Conservation (phyloP, 2,113 vertebrate genomes). For the Anarhynchus alexandrinus region DNA sequence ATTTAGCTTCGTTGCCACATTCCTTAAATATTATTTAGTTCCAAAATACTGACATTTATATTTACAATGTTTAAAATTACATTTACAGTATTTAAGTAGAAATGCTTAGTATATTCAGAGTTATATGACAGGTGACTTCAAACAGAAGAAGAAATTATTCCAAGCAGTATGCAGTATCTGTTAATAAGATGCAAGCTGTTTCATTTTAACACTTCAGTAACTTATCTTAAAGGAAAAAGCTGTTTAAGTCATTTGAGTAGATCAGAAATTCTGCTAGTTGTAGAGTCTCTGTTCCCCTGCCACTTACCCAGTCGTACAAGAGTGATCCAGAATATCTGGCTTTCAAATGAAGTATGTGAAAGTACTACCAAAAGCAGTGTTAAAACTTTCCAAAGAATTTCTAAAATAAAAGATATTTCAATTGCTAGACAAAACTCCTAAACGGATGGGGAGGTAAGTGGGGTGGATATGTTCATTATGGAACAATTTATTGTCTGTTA, state of each 20-base stretch:
- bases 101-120: not conserved
- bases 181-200: not conserved
- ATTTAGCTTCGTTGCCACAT: not conserved
- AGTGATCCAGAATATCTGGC: not conserved
- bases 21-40: not conserved
- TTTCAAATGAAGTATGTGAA: constrained; percentile 34
- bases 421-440: not conserved
- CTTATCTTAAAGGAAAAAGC: not conserved
- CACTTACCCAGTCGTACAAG: not conserved
- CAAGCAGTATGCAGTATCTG: not conserved
- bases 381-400: not conserved
- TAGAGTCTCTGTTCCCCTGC: not conserved
- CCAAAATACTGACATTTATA: not conserved
- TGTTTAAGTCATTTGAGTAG: not conserved
- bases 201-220: constrained; percentile 10
- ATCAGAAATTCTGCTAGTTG: constrained; percentile 2
- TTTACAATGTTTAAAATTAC: not conserved
- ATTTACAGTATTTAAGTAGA: not conserved
- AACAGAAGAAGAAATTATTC: not conserved
- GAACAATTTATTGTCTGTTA: not conserved
- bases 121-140: not conserved
- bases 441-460: not conserved
- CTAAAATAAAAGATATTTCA: not conserved
- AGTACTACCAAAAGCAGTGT: not conserved
- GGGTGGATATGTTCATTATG: not conserved